Base-by-base conservation (phyloP, 92 coral and sea anemone genomes). In the Heliopora coerulea region DNA sequence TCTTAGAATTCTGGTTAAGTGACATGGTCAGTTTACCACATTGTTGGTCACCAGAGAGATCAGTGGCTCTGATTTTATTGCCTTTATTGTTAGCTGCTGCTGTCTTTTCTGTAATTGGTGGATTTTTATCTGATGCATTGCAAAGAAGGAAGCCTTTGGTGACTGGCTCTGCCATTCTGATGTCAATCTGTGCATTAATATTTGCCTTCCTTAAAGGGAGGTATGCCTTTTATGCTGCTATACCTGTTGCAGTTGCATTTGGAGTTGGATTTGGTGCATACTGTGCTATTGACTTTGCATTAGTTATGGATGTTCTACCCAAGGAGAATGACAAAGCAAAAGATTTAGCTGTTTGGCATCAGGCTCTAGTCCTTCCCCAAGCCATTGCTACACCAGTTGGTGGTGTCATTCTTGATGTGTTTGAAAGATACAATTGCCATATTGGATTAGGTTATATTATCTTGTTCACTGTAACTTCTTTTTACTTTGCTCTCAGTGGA, bases 311-410 rank as follows among this genome's bases (percentile, higher is more conserved):
- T 62, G 99, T 95, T 28, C 86, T 95, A 19, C 99, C 99, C 10
- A 86, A 79, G n/a, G 99, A 95, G 65, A 95, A 89, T 56, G 99
- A 95, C 68, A 95, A 90, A 68, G 99, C 99, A n/a, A 95, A 95
- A 62, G 99, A 95, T 65, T 84, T 95, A 44, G 99, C 99, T 5
- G 88, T 95, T 33, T 95, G 99, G 99, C 99, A 95, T 78, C 99
- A 95, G 90, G 99, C 99, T 27, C 96, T 95, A 35, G 99, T 95
- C 21, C 81, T 95, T 25, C 99, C 99, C 13, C 99, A 95, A 95
- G 99, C 96, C 21, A 86, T 95, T 57, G 99, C 99, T 41, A 95
- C 99, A 2, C 99, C 99, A 1, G 86, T 87, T 14, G 99, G 99
- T 26, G 99, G 99, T 19, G 82, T 95, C 3, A 90, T 95, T 23